These are phyloP conservation scores for Acanthosepion lycidas DNA, from an alignment of 2,888 invertebrate species.

Conservation along the genomic window DNA sequence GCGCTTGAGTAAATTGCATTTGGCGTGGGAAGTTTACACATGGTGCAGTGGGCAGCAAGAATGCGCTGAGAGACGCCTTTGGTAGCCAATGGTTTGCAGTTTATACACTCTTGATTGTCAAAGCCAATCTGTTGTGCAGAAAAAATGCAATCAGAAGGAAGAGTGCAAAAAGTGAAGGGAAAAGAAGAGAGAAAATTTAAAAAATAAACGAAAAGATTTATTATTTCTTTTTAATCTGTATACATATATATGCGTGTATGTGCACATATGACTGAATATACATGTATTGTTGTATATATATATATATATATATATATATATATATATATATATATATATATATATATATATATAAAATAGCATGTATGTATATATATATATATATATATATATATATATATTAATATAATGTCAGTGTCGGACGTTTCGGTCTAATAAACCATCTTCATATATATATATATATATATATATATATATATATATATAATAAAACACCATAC, in stretches of 20 bases:
- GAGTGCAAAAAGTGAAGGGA: background rate
- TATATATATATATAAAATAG: background rate
- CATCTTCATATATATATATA: too few relatives aligned
- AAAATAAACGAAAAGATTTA: background rate
- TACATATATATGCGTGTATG: background rate
- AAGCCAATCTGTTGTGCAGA: background rate
- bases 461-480: too few relatives aligned
- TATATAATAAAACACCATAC: too few relatives aligned
- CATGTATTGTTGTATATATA: background rate
- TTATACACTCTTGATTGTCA: conserved; percentile 33
- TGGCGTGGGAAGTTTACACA: background rate
- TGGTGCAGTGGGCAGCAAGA: conserved; percentile 13
- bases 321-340: background rate
- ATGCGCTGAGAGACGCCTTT: conserved; percentile 1
- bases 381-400: too few relatives aligned
- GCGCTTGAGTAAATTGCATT: conserved; percentile 1
- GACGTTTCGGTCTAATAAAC: too few relatives aligned
- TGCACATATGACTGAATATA: background rate
- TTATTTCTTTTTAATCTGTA: background rate
- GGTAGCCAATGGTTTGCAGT: background rate
- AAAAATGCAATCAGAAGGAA: background rate
- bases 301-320: background rate
- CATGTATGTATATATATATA: too few relatives aligned
- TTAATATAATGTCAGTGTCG: too few relatives aligned
- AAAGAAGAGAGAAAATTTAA: background rate